Conservation (phyloP, 2,113 vertebrate species). For the Sinocyclocheilus anshuiensis region DNA sequence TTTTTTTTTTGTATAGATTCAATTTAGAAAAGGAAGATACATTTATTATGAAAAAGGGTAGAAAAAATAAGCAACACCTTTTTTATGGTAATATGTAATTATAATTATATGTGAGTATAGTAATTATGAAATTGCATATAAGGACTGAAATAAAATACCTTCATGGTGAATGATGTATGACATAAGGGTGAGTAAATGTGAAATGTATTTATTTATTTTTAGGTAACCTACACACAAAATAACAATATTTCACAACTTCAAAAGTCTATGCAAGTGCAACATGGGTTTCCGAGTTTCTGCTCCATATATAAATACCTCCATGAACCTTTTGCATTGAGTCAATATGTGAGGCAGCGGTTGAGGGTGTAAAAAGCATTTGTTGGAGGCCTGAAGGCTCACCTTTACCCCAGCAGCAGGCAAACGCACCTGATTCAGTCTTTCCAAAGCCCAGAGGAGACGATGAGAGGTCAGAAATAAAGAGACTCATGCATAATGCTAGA, state of each 20-base stretch:
- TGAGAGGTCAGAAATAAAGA: constrained; percentile 5
- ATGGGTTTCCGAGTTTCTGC: not conserved
- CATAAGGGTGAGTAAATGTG: not conserved
- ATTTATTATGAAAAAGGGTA: not conserved
- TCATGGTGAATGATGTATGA: not conserved
- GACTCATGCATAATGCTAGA: constrained; percentile 21
- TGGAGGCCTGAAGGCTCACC: constrained; percentile 5
- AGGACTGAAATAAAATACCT: no score
- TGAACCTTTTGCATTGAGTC: not conserved
- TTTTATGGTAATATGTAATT: not conserved
- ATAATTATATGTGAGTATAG: not conserved
- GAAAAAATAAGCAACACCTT: not conserved
- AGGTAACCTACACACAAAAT: no score
- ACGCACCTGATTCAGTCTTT: not conserved
- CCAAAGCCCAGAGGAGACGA: not conserved
- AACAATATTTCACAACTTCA: not conserved
- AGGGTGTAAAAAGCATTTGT: constrained; percentile 11
- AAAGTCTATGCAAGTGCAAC: not conserved
- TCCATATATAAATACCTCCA: not conserved
- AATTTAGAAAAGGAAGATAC: not conserved
- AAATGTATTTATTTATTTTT: no score
- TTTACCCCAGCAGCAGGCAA: constrained; percentile 9
- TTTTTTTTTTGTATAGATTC: not conserved
- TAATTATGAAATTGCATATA: no score
- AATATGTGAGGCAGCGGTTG: constrained; percentile 9